A percentile compares a stretch with the other conserved stretches of the same genome.
Evolutionary conservation across 2,888 invertebrate genomes (phyloP).

Genomic region (Epistrophe eligans): DNA sequence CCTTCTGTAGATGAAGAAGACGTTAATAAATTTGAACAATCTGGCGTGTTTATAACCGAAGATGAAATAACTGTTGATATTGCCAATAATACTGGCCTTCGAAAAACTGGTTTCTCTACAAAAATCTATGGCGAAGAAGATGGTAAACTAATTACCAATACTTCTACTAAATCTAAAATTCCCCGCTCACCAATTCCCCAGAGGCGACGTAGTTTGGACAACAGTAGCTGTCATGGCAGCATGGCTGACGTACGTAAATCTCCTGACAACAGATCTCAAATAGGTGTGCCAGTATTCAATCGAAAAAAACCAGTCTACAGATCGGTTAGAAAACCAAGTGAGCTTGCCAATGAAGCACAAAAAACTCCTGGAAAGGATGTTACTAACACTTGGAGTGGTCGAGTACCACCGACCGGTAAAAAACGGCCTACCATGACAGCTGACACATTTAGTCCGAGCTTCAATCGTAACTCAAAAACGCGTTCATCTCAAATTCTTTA

Average conservation of each 20-base stretch:
- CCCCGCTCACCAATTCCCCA: constrained; percentile 82
- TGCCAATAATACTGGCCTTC: constrained; percentile 88
- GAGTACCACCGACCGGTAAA: constrained; percentile 83
- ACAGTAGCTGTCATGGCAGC: constrained; percentile 80
- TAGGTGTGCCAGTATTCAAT: constrained; percentile 80
- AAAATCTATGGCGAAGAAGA: constrained; percentile 86
- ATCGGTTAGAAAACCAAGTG: constrained; percentile 84
- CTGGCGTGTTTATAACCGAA: constrained; percentile 83
- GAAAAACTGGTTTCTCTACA: constrained; percentile 89
- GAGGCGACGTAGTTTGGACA: constrained; percentile 82
- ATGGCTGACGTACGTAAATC: constrained; percentile 77
- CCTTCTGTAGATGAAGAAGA: constrained; percentile 58
- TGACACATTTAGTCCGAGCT: constrained; percentile 87
- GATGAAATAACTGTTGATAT: constrained; percentile 86
- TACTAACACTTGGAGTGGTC: constrained; percentile 91
- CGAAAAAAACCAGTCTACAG: constrained; percentile 83
- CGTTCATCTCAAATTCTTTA: constrained; percentile 83
- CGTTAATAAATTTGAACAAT: constrained; percentile 81
- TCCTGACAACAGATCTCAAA: constrained; percentile 80
- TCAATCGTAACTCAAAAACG: constrained; percentile 84
- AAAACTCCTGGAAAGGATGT: constrained; percentile 84
- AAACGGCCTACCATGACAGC: constrained; percentile 85
- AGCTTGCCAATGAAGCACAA: constrained; percentile 55
- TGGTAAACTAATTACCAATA: constrained; percentile 30
- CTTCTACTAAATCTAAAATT: constrained; percentile 83